Evolutionary conservation across 2,888 invertebrate genomes (phyloP).

Genomic region (Mythimna pallens): DNA sequence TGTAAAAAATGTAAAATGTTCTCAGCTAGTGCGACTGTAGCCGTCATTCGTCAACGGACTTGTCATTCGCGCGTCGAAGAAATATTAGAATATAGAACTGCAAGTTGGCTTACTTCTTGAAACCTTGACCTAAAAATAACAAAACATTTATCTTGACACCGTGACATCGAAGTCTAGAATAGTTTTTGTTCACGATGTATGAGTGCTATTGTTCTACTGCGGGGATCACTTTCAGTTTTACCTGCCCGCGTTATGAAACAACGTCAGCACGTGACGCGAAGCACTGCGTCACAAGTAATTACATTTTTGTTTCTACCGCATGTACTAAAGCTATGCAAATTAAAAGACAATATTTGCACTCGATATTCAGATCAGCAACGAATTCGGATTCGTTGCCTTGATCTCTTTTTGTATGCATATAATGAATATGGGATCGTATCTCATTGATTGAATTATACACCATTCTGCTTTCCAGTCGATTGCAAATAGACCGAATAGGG

Average conservation of each 20-base stretch:
- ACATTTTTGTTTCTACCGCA: slow-evolving; percentile 29
- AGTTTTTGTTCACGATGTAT: slow-evolving; percentile 60
- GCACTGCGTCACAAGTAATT: slow-evolving; percentile 42
- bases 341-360: slow-evolving; percentile 43
- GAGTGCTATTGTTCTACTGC: slow-evolving; percentile 53
- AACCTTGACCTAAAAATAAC: slow-evolving; percentile 88
- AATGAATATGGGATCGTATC: slow-evolving; percentile 43
- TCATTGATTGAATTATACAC: slow-evolving; percentile 34
- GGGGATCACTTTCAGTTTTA: slow-evolving; percentile 57
- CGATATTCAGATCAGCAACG: slow-evolving; percentile 36
- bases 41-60: slow-evolving; percentile 48
- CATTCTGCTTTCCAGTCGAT: slow-evolving; percentile 25
- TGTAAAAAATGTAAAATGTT: slow-evolving; percentile 40
- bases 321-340: slow-evolving; percentile 19
- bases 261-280: slow-evolving; percentile 51
- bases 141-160: slow-evolving; percentile 82
- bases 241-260: slow-evolving; percentile 32
- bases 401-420: slow-evolving; percentile 41
- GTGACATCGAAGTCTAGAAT: slow-evolving; percentile 73
- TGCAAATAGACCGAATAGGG: slow-evolving; percentile 31
- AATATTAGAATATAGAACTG: slow-evolving; percentile 63
- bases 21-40: slow-evolving; percentile 4
- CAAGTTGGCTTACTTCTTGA: slow-evolving; percentile 69
- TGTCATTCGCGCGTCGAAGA: slow-evolving; percentile 57
- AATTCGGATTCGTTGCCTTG: slow-evolving; percentile 45